These are phyloP conservation scores for Chalcis sispes DNA, from an alignment of 2,888 invertebrate species.

Conservation along the genomic window DNA sequence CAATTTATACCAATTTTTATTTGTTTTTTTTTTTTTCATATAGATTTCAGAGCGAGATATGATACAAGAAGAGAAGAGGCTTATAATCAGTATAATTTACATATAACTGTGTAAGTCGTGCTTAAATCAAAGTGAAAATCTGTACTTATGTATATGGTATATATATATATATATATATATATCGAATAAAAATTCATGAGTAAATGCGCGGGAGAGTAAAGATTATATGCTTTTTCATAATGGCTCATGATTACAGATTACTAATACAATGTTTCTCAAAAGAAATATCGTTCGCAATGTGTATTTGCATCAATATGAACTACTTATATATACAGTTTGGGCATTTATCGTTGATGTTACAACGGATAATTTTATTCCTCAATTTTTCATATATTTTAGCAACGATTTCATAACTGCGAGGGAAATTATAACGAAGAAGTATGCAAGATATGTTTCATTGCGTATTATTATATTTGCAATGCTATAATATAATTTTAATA, in stretches of 20 bases:
- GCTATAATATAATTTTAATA: too few species aligned
- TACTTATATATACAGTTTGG: conserved; percentile 13
- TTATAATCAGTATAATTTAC: conserved; percentile 34
- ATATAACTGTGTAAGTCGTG: not conserved
- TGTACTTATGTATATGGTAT: conserved; percentile 24
- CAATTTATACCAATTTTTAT: too few species aligned
- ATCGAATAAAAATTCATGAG: too few species aligned
- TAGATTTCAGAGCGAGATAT: too few species aligned
- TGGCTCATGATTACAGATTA: conserved; percentile 17
- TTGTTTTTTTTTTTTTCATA: too few species aligned
- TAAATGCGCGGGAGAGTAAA: not conserved
- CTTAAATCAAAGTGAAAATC: conserved; percentile 40
- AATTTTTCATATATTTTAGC: not conserved
- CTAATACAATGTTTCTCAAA: conserved; percentile 1
- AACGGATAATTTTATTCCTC: not conserved
- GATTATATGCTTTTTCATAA: conserved; percentile 30
- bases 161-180: too few species aligned
- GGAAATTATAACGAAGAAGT: too few species aligned
- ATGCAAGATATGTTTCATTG: too few species aligned
- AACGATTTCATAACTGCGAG: too few species aligned
- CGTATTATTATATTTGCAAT: too few species aligned
- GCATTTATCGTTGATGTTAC: not conserved
- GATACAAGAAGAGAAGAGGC: not conserved
- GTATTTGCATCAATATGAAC: conserved; percentile 19
- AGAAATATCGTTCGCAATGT: not conserved